Evolutionary conservation across 2,113 vertebrate genomes (phyloP), one percentile per base, ranked within the genome.

Genomic region (Nyctereutes procyonoides): DNA sequence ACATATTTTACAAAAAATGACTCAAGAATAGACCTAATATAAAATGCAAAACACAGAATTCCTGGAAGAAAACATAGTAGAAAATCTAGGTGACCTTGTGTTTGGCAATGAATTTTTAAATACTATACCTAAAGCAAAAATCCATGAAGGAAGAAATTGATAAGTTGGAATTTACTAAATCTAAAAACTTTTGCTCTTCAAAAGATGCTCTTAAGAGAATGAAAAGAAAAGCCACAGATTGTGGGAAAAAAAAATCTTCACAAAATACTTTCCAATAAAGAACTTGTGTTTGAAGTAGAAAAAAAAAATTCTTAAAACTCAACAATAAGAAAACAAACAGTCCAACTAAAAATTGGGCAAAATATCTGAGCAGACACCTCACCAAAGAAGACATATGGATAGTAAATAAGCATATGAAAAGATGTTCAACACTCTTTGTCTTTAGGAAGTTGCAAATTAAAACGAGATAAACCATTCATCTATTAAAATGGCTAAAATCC

Each of bases 31-130:
- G 30, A 69, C 24, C 24, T 88, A 88, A 65, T 53, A 19, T 55
- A 89, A 97, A 96, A 88, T 63, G 19, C 35, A 89, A 77, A 81
- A 48, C 12, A 63, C n/a, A 58, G 35, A 93, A 55, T 28, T 84
- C 91, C 43, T 60, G 84, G 30, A 82, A 77, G 26, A 82, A 96
- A 80, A 76, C 38, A 20, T 5, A 74, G 17, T 22, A 55, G 56
- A 89, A 92, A 92, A 76, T 88, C 7, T 43, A 53, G 26, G 2
- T 63, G 74, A 87, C 30, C 26, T 85, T 38, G 6, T 4, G 48
- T 51, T 76, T 60, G 43, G 26, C 38, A 38, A 43, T 13, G 20
- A 89, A 58, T 16, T 96, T 90, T 84, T 80, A 91, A 74, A 84
- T 83, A 80, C 32, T 76, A 69, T 10, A n/a, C 13, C 48, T 51